Conservation (phyloP, 1,140 invertebrate genomes). For the Brachionus sp. region DNA sequence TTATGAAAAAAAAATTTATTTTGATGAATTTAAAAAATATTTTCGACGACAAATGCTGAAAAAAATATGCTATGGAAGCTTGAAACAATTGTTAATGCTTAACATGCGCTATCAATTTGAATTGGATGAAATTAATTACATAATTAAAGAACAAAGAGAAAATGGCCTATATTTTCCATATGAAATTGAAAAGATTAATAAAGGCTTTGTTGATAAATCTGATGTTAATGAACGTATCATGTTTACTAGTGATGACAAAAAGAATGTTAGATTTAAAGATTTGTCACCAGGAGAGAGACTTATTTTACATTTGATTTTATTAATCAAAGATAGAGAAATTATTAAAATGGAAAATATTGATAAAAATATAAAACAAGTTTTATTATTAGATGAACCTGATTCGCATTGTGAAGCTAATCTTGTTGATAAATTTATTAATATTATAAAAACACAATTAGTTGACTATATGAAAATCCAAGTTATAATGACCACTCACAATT, state of each 20-base stretch:
- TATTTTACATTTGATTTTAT: conserved; percentile 13
- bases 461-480: not conserved
- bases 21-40: conserved; percentile 4
- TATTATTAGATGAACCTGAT: conserved; percentile 8
- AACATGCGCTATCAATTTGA: not conserved
- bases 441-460: not conserved
- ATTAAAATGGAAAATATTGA: not conserved
- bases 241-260: not conserved
- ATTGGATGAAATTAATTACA: not conserved
- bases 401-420: conserved; percentile 17
- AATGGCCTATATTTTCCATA: not conserved
- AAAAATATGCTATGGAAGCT: not conserved
- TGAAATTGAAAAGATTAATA: not conserved
- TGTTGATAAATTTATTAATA: not conserved
- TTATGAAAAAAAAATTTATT: not conserved
- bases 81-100: not conserved
- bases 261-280: not conserved
- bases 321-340: not conserved
- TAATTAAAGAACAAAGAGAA: not conserved
- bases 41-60: not conserved
- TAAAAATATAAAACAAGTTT: not conserved
- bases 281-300: conserved; percentile 3
- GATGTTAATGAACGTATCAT: not conserved
- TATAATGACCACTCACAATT: conserved; percentile 14
- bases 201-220: not conserved